These are phyloP conservation scores for Drosophila helvetica DNA, from an alignment of 2,888 invertebrate species.

Conservation along the genomic window DNA sequence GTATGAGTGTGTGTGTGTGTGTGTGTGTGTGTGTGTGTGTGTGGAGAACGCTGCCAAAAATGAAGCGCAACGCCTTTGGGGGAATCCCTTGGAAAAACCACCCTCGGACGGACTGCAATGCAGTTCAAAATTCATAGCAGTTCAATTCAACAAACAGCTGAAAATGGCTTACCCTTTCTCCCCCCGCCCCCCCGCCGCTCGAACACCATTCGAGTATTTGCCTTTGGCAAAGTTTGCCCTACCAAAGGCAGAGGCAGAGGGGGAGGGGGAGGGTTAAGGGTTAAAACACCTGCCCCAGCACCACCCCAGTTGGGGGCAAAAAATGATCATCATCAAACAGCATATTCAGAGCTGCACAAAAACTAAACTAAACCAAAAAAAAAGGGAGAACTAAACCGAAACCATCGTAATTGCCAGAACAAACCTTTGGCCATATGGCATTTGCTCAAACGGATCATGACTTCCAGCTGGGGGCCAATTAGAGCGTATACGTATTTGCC, in stretches of 20 bases:
- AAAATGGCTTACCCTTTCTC: constrained; percentile 15
- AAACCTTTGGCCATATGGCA: constrained; percentile 9
- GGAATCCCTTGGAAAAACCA: constrained; percentile 35
- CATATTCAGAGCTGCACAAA: constrained; percentile 7
- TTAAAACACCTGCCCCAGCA: constrained; percentile 44
- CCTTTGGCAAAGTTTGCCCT: constrained; percentile 33
- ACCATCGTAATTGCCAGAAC: constrained; percentile 17
- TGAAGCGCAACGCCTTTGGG: constrained; percentile 18
- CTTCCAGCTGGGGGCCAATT: constrained; percentile 35
- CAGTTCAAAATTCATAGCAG: constrained; percentile 48
- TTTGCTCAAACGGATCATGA: constrained; percentile 27
- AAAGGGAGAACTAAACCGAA: neutral
- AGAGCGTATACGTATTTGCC: constrained; percentile 37
- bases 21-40: constrained; percentile 10
- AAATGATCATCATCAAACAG: constrained; percentile 39
- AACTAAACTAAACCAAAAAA: neutral
- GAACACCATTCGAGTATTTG: constrained; percentile 43
- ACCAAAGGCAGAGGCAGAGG: neutral
- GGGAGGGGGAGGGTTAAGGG: constrained; percentile 24
- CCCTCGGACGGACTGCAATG: constrained; percentile 39
- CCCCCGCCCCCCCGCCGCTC: neutral
- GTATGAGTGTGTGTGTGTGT: neutral
- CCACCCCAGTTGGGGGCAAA: too few species aligned
- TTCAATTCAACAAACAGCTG: constrained; percentile 54
- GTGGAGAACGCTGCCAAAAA: constrained; percentile 15